phyloP scores from a whole-genome alignment of 2,113 vertebrate genomes.

The Leptocoma aspasia region DNA sequence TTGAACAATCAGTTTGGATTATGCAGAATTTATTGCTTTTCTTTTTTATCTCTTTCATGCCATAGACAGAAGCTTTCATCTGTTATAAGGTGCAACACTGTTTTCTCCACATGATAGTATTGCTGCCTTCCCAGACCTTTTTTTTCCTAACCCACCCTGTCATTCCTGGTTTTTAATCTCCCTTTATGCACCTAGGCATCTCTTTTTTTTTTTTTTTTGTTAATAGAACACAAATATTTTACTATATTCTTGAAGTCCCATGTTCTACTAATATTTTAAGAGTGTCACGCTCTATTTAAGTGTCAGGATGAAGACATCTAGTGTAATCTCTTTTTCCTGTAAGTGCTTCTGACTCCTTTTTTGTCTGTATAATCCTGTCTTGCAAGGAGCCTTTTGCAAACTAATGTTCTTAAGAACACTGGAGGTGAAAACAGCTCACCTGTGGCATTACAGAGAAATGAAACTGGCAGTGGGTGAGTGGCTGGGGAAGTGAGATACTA shows the following conservation, averaged over 20 bases:
- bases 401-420: constrained; percentile 2
- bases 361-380: constrained; percentile 26
- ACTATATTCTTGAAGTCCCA: neutral
- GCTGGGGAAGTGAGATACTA: neutral
- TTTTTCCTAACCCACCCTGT: neutral
- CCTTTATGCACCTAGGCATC: neutral
- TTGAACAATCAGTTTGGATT: constrained; percentile 15
- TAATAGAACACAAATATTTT: constrained; percentile 8
- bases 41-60: constrained; percentile 19
- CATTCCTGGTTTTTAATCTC: neutral
- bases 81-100: neutral
- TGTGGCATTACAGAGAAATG: neutral
- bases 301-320: constrained; percentile 43
- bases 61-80: constrained; percentile 3
- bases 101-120: neutral
- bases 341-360: constrained; percentile 27
- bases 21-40: constrained; percentile 31
- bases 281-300: neutral
- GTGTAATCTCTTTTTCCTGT: constrained; percentile 15
- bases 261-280: constrained; percentile 10
- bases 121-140: neutral
- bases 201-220: neutral
- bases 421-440: constrained; percentile 15
- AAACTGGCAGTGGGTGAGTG: neutral
- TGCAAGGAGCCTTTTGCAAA: constrained; percentile 29